Evolutionary conservation across 64 coral and sea anemone genomes (phyloP).

Genomic region (Pocillopora verrucosa): DNA sequence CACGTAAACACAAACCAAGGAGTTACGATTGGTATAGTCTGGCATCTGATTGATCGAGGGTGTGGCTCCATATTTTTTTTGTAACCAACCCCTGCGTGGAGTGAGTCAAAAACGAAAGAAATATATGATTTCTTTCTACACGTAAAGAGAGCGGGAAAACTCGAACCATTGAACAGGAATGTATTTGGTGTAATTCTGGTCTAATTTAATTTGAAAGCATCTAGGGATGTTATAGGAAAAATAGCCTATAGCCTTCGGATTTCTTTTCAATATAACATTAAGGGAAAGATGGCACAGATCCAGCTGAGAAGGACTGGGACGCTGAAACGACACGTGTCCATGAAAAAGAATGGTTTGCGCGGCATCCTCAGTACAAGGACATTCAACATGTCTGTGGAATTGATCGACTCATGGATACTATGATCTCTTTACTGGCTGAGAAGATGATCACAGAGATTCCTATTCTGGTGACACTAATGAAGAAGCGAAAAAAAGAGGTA

Average conservation of each 20-base stretch:
- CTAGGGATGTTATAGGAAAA: neutral
- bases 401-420: conserved; percentile 75
- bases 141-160: too few species aligned
- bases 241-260: neutral
- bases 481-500: conserved; percentile 36
- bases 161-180: too few species aligned
- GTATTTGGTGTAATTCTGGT: too few species aligned
- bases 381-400: conserved; percentile 65
- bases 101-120: too few species aligned
- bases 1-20: too few species aligned
- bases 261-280: neutral
- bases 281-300: conserved; percentile 86
- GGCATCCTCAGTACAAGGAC: conserved; percentile 59
- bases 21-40: too few species aligned
- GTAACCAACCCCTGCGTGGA: too few species aligned
- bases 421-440: conserved; percentile 73
- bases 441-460: conserved; percentile 83
- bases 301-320: conserved; percentile 76
- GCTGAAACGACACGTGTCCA: conserved; percentile 55
- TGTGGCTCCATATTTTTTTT: too few species aligned
- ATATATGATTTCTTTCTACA: too few species aligned
- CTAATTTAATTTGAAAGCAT: neutral
- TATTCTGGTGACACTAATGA: conserved; percentile 56
- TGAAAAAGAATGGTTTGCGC: conserved; percentile 65
- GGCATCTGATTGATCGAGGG: too few species aligned